A percentile compares a stretch with the other conserved stretches of the same genome.
These are phyloP conservation scores for Lycophotia porphyrea DNA, from an alignment of 2,888 invertebrate genomes.

Conservation along the genomic window DNA sequence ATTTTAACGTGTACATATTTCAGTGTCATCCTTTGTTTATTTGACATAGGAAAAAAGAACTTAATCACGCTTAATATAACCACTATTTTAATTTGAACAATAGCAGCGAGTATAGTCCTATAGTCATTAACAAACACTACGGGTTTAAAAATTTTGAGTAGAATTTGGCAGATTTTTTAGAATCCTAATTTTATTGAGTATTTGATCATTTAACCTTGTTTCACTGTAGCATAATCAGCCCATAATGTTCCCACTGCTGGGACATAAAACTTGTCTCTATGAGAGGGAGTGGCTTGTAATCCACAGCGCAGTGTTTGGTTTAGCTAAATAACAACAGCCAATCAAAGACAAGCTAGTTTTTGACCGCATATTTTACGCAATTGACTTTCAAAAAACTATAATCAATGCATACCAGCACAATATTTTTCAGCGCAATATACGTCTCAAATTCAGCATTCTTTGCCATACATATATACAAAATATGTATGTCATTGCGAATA, in stretches of 20 bases:
- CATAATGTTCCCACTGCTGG: background rate
- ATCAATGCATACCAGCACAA: background rate
- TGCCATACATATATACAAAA: background rate
- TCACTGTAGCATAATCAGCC: background rate
- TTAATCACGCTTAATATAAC: conserved; percentile 27
- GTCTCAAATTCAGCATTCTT: background rate
- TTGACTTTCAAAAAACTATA: background rate
- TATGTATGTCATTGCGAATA: background rate
- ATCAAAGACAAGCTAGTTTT: background rate
- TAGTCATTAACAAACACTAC: conserved; percentile 42
- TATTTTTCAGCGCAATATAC: background rate
- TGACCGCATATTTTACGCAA: background rate
- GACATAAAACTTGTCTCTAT: background rate
- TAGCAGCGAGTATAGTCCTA: conserved; percentile 37
- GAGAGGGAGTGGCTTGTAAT: background rate
- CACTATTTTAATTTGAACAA: conserved; percentile 42
- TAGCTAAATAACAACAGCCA: background rate
- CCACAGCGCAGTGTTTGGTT: background rate
- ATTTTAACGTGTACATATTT: conserved; percentile 69
- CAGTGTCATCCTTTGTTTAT: conserved; percentile 60
- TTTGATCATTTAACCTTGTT: background rate
- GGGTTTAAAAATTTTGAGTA: conserved; percentile 35
- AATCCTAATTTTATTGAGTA: background rate
- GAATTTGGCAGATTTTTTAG: background rate
- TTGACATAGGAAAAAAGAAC: conserved; percentile 42